Base-by-base conservation (phyloP, 2,113 vertebrate genomes). In the Chaetodon trifascialis region DNA sequence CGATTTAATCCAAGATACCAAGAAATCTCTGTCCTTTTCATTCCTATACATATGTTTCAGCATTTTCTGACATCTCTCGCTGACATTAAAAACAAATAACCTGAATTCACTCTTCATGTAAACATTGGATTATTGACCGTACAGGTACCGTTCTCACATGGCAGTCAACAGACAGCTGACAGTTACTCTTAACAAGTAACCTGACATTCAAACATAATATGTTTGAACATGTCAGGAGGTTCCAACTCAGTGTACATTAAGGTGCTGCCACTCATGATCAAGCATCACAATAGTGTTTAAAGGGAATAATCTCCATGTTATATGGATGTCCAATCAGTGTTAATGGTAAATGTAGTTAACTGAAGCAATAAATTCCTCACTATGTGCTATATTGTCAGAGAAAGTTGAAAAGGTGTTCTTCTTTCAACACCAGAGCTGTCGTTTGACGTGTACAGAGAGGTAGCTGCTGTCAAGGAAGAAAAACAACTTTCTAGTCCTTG, bases 1-100 rank as follows among this genome's bases (percentile, higher is more conserved):
- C 49, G 66, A 52, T 68, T 73, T 88, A 89, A 90, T 88, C 82
- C 83, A 25, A 19, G 65, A 30, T 30, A 30, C 30, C 30, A 30
- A 76, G 73, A 67, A 63, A 71, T 58, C 40, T 65, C 1, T 40
- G 21, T 21, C n/a, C 9, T 23, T 51, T 58, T 65, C 17, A 5
- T 30, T 68, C 15, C 25, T 30, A 30, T 44, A 36, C 4, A 49
- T 19, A 46, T 15, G 9, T 67, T 52, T 52, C 0, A 66, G 70
- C 47, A 44, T 69, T 40, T 15, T 19, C 9, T 19, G 44, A 70
- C 3, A 19, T 54, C 7, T 54, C 17, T 54, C 8, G 16, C 42
- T 42, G 34, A 58, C 67, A 44, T 72, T 40, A 76, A 54, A 23
- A 47, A 54, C 4, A 17, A 44, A 44, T 11, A 10, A 44, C 42